A percentile compares a stretch with the other conserved stretches of the same genome.
phyloP scores from a whole-genome alignment of 2,888 invertebrate species.

The Himalopsyche kuldschensis region DNA sequence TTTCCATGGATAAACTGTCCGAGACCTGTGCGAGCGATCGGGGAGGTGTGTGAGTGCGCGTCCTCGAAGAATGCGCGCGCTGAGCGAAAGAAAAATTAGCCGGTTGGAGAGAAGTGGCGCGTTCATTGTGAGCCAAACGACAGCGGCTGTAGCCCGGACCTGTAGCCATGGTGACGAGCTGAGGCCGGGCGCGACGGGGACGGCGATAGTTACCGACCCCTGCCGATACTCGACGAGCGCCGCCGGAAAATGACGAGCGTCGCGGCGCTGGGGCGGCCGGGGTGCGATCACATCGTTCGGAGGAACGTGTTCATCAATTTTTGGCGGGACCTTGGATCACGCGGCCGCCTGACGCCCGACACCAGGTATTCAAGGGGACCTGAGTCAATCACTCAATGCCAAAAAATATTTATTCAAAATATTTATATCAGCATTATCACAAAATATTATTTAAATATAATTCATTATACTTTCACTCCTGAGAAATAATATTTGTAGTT shows the following conservation, averaged over 20 bases:
- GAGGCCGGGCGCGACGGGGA: constrained; percentile 24
- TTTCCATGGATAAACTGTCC: not conserved
- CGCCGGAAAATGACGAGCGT: not conserved
- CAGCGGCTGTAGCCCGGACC: constrained; percentile 29
- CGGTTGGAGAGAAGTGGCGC: constrained; percentile 14
- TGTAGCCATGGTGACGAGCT: constrained; percentile 37
- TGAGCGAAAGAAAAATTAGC: constrained; percentile 26
- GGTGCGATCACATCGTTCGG: constrained; percentile 18
- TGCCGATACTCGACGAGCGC: not conserved
- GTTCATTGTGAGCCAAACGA: constrained; percentile 19
- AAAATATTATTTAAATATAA: not conserved
- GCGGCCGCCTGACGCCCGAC: not conserved
- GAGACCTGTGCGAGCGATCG: not conserved
- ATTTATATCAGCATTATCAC: not conserved
- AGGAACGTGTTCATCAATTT: constrained; percentile 27
- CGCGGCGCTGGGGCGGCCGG: not conserved
- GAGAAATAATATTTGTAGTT: not conserved
- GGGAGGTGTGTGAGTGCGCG: not conserved
- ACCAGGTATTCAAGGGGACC: not conserved
- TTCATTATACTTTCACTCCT: not conserved
- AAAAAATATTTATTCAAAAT: no score
- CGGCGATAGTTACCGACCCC: constrained; percentile 1
- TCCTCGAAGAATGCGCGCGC: constrained; percentile 25
- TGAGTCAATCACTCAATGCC: not conserved
- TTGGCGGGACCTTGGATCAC: constrained; percentile 4